A percentile compares a stretch with the other conserved stretches of the same genome.
Evolutionary conservation across 2,113 vertebrate species (phyloP).

Genomic region (Pomatorhinus ruficollis): DNA sequence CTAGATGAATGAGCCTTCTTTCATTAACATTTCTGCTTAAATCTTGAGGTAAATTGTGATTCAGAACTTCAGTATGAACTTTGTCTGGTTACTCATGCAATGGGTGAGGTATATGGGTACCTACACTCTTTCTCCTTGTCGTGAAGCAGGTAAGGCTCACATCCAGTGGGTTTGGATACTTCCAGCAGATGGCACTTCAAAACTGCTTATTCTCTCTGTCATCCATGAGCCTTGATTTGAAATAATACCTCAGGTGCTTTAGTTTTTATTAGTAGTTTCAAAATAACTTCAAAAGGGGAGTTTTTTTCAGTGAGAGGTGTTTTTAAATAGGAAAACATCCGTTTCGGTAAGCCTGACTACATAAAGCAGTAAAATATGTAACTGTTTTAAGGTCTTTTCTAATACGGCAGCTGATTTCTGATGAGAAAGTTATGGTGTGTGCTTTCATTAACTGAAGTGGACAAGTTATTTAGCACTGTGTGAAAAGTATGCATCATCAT

Average conservation of each 20-base stretch:
- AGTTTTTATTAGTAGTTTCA: not conserved
- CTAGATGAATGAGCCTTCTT: not conserved
- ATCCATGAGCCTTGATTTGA: not conserved
- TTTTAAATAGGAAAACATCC: not conserved
- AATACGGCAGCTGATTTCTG: not conserved
- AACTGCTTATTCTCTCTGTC: not conserved
- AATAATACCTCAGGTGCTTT: not conserved
- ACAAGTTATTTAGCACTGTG: not conserved
- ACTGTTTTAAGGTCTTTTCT: not conserved
- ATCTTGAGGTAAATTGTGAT: not conserved
- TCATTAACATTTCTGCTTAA: not conserved
- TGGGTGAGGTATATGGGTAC: not conserved
- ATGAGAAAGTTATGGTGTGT: not conserved
- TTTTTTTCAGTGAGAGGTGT: not conserved
- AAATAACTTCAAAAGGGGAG: not conserved
- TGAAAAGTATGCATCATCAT: fast-evolving
- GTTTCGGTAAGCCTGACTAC: not conserved
- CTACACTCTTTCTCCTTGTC: fast-evolving
- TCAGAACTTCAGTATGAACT: not conserved
- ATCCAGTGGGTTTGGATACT: not conserved
- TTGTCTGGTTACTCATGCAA: fast-evolving
- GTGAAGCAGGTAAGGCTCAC: not conserved
- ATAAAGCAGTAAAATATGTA: not conserved
- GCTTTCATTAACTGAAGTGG: not conserved
- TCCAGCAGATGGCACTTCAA: not conserved